These are phyloP conservation scores for Cephus spinipes DNA, from an alignment of 2,888 invertebrate genomes.

Conservation along the genomic window DNA sequence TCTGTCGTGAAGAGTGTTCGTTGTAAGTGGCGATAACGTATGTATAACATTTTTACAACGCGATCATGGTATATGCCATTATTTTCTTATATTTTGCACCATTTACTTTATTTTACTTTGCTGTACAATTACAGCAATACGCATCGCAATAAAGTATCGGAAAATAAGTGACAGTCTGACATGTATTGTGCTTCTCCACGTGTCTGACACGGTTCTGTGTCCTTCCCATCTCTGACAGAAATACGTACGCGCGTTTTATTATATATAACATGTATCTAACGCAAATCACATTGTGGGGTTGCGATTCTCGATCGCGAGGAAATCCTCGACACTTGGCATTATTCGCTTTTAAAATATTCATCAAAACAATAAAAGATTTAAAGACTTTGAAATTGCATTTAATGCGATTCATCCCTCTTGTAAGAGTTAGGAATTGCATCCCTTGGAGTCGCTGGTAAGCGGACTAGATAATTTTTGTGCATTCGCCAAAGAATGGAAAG, in stretches of 20 bases:
- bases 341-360: neutral
- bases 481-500: neutral
- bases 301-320: slow-evolving; percentile 45
- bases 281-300: slow-evolving; percentile 40
- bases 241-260: neutral
- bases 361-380: neutral
- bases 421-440: neutral
- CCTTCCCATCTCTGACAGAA: neutral
- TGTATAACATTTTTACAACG: neutral
- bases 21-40: slow-evolving; percentile 34
- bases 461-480: neutral
- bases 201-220: neutral
- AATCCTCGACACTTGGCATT: slow-evolving; percentile 8
- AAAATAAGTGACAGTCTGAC: slow-evolving; percentile 60
- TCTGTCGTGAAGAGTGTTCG: slow-evolving; percentile 42
- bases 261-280: slow-evolving; percentile 29
- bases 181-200: slow-evolving; percentile 26
- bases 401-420: neutral
- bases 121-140: neutral
- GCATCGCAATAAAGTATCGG: slow-evolving; percentile 47
- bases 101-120: slow-evolving; percentile 30
- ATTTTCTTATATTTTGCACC: slow-evolving; percentile 26
- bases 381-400: neutral
- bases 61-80: neutral
- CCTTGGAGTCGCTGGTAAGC: neutral